A percentile compares a stretch with the other conserved stretches of the same genome.
Conservation (phyloP, 2,113 vertebrate genomes). For the Noctilio leporinus region DNA sequence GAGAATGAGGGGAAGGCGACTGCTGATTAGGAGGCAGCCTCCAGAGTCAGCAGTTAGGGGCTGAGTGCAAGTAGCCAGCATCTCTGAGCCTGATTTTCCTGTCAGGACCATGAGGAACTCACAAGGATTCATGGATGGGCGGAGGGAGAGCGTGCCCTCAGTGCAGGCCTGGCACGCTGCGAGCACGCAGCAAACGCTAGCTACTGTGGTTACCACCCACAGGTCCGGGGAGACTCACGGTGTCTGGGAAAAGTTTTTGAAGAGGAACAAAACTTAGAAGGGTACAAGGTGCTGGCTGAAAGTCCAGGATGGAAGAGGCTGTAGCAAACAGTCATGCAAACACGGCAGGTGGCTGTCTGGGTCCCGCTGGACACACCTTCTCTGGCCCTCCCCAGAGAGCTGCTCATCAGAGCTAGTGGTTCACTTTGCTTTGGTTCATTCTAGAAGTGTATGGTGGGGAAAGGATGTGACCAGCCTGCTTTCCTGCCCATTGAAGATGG, state of each 20-base stretch:
- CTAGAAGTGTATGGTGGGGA: rapidly evolving
- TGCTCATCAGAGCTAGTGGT: background rate
- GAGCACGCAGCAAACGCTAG: background rate
- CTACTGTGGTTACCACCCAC: background rate
- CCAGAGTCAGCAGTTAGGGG: background rate
- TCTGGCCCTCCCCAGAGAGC: background rate
- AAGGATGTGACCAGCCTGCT: rapidly evolving
- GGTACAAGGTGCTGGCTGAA: too few species aligned
- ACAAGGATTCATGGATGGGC: rapidly evolving
- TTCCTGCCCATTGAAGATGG: background rate
- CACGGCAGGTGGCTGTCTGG: background rate
- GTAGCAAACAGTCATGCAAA: background rate
- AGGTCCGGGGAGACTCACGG: rapidly evolving
- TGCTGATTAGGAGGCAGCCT: background rate
- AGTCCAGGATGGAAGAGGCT: background rate
- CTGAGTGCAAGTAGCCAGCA: background rate
- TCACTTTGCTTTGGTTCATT: background rate
- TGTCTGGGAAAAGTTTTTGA: background rate
- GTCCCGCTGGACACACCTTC: rapidly evolving
- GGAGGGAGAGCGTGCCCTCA: rapidly evolving
- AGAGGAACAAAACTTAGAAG: background rate
- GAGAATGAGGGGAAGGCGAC: too few species aligned
- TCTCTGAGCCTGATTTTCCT: background rate
- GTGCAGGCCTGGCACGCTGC: rapidly evolving
- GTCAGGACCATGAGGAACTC: background rate